Evolutionary conservation across 1,140 invertebrate genomes (phyloP).

Genomic region (Drosophila ananassae): DNA sequence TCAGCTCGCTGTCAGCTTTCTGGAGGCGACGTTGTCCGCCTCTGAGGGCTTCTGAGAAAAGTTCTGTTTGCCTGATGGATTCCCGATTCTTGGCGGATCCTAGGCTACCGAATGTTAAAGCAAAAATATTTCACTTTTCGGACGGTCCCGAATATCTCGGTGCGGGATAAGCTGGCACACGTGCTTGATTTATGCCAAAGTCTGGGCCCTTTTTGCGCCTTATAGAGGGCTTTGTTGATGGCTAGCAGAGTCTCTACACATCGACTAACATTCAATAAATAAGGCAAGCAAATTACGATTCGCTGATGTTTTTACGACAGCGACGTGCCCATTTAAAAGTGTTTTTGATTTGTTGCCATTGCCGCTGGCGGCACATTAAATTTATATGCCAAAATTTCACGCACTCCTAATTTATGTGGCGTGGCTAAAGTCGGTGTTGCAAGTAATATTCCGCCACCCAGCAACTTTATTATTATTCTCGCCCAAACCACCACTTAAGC

Average conservation of each 20-base stretch:
- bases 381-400: slow-evolving; percentile 73
- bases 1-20: slow-evolving; percentile 67
- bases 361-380: slow-evolving; percentile 70
- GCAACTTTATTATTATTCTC: slow-evolving; percentile 66
- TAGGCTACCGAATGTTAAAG: not conserved
- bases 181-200: slow-evolving; percentile 56
- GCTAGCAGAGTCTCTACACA: not conserved
- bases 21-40: slow-evolving; percentile 1
- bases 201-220: slow-evolving; percentile 7
- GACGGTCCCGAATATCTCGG: slow-evolving; percentile 4
- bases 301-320: slow-evolving; percentile 77
- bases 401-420: slow-evolving; percentile 76
- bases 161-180: slow-evolving; percentile 21
- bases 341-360: slow-evolving; percentile 66
- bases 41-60: slow-evolving; percentile 13
- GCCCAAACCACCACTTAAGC: slow-evolving; percentile 29
- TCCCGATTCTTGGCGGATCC: slow-evolving; percentile 14
- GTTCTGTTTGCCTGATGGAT: slow-evolving; percentile 22
- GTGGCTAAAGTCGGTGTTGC: slow-evolving; percentile 63
- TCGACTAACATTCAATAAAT: slow-evolving; percentile 74
- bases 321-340: slow-evolving; percentile 76
- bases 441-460: slow-evolving; percentile 64
- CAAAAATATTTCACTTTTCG: not conserved
- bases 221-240: slow-evolving; percentile 34
- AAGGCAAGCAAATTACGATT: slow-evolving; percentile 74